These are phyloP conservation scores for Alloscopus bannaensis DNA, from an alignment of 2,888 invertebrate genomes.

Conservation along the genomic window DNA sequence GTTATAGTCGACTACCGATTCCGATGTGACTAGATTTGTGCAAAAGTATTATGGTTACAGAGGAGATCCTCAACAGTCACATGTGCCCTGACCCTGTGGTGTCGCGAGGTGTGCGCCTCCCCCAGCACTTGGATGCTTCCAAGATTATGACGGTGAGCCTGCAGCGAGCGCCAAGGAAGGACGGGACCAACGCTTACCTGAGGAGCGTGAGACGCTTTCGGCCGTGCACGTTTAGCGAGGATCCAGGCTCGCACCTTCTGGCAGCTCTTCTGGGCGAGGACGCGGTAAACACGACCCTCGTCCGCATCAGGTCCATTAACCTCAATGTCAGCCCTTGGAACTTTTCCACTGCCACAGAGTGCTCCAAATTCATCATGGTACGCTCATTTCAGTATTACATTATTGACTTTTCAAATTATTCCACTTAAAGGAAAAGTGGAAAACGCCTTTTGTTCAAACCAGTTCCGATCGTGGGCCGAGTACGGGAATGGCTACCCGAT, in stretches of 20 bases:
- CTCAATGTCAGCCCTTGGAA: slow-evolving; percentile 63
- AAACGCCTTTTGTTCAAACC: neutral
- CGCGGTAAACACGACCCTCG: slow-evolving; percentile 13
- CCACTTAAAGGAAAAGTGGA: no score
- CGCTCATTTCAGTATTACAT: no score
- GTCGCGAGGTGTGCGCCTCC: slow-evolving; percentile 13
- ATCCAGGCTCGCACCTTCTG: neutral
- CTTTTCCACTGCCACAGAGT: slow-evolving; percentile 52
- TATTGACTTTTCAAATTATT: no score
- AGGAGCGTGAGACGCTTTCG: slow-evolving; percentile 20
- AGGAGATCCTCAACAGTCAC: slow-evolving; percentile 62
- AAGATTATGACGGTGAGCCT: slow-evolving; percentile 34
- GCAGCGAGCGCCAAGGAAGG: slow-evolving; percentile 15
- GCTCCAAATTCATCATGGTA: slow-evolving; percentile 64
- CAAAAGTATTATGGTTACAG: no score
- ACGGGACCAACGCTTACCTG: slow-evolving; percentile 15
- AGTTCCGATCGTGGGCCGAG: slow-evolving; percentile 53
- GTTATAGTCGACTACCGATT: no score
- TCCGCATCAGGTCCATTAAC: slow-evolving; percentile 63
- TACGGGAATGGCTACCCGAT: slow-evolving; percentile 56
- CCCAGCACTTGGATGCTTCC: neutral
- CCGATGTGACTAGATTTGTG: no score
- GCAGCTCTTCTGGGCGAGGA: neutral
- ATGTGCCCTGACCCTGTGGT: slow-evolving; percentile 64
- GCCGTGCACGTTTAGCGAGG: slow-evolving; percentile 22